These are phyloP conservation scores for Hassar affinis DNA, from an alignment of 2,113 vertebrate genomes.

Conservation along the genomic window DNA sequence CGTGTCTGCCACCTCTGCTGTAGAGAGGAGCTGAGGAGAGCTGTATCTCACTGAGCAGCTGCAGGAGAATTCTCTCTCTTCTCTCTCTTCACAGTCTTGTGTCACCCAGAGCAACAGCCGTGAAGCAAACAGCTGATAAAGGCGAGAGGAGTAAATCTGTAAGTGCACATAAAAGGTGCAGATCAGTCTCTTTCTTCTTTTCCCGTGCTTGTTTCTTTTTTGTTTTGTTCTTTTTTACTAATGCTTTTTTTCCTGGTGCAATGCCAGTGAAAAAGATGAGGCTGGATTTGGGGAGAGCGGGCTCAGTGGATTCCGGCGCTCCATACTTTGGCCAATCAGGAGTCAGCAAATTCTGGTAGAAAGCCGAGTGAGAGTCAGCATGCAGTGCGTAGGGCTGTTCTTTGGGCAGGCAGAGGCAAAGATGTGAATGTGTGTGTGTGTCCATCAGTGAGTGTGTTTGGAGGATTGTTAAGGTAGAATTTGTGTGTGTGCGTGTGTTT, in stretches of 20 bases:
- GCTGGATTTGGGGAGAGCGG: constrained; percentile 33
- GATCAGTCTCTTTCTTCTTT: constrained; percentile 10
- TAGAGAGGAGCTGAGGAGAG: constrained; percentile 26
- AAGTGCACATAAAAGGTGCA: constrained; percentile 40
- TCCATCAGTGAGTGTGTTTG: constrained; percentile 7
- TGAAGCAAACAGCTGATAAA: constrained; percentile 26
- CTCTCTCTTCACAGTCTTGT: constrained; percentile 16
- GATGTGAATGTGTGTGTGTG: constrained; percentile 40
- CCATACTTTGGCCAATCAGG: constrained; percentile 55
- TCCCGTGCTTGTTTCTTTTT: constrained; percentile 8
- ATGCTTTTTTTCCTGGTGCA: constrained; percentile 30
- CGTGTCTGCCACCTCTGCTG: constrained; percentile 36
- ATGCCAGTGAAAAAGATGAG: constrained; percentile 43
- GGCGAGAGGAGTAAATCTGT: constrained; percentile 21
- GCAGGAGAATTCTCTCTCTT: constrained; percentile 34
- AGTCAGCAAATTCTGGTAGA: constrained; percentile 41
- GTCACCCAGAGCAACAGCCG: constrained; percentile 27
- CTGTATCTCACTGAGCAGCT: constrained; percentile 40
- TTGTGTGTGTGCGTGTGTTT: background rate
- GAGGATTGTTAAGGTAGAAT: constrained; percentile 4
- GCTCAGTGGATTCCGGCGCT: constrained; percentile 43
- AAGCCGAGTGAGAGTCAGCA: constrained; percentile 55
- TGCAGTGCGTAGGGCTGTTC: constrained; percentile 47
- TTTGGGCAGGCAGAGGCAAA: constrained; percentile 27
- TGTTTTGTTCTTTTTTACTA: constrained; percentile 10